Conservation (phyloP, 2,113 vertebrate genomes). For the Pachypanchax playfairii region DNA sequence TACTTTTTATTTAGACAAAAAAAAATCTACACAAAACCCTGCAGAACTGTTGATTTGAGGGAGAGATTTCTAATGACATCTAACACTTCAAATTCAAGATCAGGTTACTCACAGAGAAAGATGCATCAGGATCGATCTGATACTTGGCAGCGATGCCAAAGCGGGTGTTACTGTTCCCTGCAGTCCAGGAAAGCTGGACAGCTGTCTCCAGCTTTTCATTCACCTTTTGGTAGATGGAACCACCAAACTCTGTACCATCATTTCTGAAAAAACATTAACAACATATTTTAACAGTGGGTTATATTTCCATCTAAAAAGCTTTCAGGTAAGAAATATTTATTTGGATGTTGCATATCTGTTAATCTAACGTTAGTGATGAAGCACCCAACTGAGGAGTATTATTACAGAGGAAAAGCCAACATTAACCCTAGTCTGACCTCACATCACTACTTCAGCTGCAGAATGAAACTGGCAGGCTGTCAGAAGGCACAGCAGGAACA, state of each 20-base stretch:
- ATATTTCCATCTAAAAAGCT: neutral
- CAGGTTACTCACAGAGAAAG: slow-evolving; percentile 88
- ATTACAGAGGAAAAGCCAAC: slow-evolving; percentile 11
- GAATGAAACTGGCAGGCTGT: slow-evolving; percentile 25
- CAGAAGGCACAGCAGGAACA: slow-evolving; percentile 43
- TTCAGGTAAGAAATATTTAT: neutral
- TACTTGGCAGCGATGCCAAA: slow-evolving; percentile 98
- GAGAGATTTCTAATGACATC: neutral
- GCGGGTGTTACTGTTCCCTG: slow-evolving; percentile 97
- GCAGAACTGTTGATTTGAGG: too few species aligned
- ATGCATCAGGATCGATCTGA: slow-evolving; percentile 92
- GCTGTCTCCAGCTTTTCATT: slow-evolving; percentile 96
- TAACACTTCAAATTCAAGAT: neutral
- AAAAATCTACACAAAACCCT: neutral
- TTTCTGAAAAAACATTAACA: slow-evolving; percentile 88
- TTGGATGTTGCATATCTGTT: neutral
- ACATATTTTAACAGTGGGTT: too few species aligned
- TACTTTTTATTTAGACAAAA: neutral
- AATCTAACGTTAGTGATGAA: neutral
- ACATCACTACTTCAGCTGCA: slow-evolving; percentile 19
- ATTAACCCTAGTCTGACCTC: slow-evolving; percentile 33
- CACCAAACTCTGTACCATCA: slow-evolving; percentile 96
- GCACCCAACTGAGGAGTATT: neutral
- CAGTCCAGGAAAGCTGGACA: slow-evolving; percentile 96
- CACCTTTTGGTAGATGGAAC: slow-evolving; percentile 98